phyloP scores from a whole-genome alignment of 2,888 invertebrate genomes.

The Alcis repandata region DNA sequence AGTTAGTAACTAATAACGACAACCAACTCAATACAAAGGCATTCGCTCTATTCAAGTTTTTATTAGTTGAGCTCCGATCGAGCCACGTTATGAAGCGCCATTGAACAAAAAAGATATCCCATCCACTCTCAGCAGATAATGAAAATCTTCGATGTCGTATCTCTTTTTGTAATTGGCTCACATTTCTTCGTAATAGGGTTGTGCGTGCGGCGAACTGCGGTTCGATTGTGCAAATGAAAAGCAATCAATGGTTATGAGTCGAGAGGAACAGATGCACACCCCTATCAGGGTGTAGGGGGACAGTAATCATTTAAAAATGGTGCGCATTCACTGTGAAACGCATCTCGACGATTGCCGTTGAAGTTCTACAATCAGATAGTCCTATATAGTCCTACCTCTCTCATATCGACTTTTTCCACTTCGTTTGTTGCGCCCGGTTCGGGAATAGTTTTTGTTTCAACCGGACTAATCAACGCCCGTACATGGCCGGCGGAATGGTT shows the following conservation, averaged over 20 bases:
- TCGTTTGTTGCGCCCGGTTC: constrained; percentile 79
- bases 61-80: constrained; percentile 30
- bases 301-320: constrained; percentile 77
- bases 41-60: constrained; percentile 26
- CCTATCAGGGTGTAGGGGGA: constrained; percentile 45
- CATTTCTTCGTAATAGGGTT: constrained; percentile 70
- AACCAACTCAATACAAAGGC: not conserved
- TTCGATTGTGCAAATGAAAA: constrained; percentile 66
- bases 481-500: constrained; percentile 67
- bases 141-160: constrained; percentile 74
- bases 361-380: constrained; percentile 79
- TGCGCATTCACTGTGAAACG: constrained; percentile 78
- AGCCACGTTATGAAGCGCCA: constrained; percentile 57
- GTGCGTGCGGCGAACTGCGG: constrained; percentile 71
- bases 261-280: constrained; percentile 48
- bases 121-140: constrained; percentile 62
- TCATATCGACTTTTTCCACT: constrained; percentile 85
- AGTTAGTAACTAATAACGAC: not conserved
- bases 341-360: constrained; percentile 80
- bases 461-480: constrained; percentile 82
- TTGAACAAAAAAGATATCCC: constrained; percentile 55
- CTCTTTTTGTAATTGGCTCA: constrained; percentile 79
- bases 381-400: constrained; percentile 56
- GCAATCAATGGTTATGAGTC: constrained; percentile 80
- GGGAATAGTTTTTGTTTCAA: constrained; percentile 83